phyloP scores from a whole-genome alignment of 1,140 invertebrate genomes.

The Chironomus striatipennis region DNA sequence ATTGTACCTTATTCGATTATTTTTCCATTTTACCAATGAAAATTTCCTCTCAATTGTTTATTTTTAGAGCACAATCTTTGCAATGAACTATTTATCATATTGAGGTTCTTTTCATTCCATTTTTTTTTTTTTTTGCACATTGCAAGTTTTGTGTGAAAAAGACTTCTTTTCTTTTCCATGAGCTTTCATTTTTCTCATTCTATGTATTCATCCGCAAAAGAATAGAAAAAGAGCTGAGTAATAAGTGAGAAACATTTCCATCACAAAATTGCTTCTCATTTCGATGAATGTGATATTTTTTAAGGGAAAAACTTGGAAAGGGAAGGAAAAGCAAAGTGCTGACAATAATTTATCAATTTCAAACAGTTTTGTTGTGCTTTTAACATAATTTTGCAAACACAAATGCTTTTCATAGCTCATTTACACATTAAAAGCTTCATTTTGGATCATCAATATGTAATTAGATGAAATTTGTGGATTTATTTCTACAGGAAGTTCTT shows the following conservation, averaged over 20 bases:
- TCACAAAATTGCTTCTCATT: slow-evolving; percentile 10
- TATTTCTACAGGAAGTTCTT: no score
- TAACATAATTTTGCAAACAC: no score
- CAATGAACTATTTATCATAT: slow-evolving; percentile 4
- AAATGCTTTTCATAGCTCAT: no score
- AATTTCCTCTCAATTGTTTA: neutral
- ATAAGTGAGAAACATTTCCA: slow-evolving; percentile 18
- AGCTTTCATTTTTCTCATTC: neutral
- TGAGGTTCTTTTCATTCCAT: neutral
- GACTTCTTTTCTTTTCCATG: neutral
- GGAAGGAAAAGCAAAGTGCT: neutral
- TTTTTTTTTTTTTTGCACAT: no score
- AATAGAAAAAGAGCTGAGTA: slow-evolving; percentile 16
- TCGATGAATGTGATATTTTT: slow-evolving; percentile 15
- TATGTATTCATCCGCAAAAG: neutral
- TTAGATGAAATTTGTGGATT: no score
- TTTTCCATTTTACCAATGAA: neutral
- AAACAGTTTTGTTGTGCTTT: neutral
- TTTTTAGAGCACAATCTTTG: slow-evolving; percentile 4
- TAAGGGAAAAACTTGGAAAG: neutral
- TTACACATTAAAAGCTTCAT: no score
- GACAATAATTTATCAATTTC: slow-evolving; percentile 21
- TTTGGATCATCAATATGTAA: no score
- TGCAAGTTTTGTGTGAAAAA: neutral
- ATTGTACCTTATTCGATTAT: neutral